phyloP scores from a whole-genome alignment of 2,797 vertebrate species.

The Sebastes paucispinis region DNA sequence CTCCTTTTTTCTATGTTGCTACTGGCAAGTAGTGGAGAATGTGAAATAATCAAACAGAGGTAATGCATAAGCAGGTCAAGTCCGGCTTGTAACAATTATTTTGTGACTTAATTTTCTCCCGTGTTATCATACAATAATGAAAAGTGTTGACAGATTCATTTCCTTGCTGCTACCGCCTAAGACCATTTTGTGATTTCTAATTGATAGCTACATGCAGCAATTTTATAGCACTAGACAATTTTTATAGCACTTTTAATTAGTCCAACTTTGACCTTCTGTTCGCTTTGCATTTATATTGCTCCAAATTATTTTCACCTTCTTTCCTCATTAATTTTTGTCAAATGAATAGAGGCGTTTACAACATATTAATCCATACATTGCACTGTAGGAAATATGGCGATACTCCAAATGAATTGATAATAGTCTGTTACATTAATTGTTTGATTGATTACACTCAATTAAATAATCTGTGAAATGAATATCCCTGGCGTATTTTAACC shows the following conservation, averaged over 20 bases:
- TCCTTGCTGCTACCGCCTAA: constrained; percentile 64
- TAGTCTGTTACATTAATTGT: constrained; percentile 34
- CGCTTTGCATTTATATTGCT: constrained; percentile 81
- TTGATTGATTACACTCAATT: constrained; percentile 53
- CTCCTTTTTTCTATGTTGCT: background rate
- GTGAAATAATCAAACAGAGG: constrained; percentile 57
- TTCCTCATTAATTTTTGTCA: constrained; percentile 75
- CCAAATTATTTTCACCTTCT: constrained; percentile 78
- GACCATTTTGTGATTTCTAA: constrained; percentile 77
- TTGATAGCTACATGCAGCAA: constrained; percentile 75
- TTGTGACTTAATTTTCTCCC: constrained; percentile 69
- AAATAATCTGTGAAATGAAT: constrained; percentile 35
- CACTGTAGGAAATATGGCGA: constrained; percentile 25
- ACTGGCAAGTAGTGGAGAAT: constrained; percentile 10
- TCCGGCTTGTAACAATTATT: constrained; percentile 66
- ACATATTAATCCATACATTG: constrained; percentile 59
- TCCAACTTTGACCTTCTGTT: constrained; percentile 80
- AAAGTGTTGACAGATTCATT: constrained; percentile 81
- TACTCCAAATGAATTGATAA: constrained; percentile 40
- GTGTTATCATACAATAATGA: constrained; percentile 74
- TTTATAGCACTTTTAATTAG: constrained; percentile 81
- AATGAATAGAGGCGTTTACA: constrained; percentile 65
- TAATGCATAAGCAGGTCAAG: constrained; percentile 61
- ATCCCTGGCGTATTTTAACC: constrained; percentile 3
- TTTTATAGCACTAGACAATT: constrained; percentile 71